Evolutionary conservation across 1,140 invertebrate species (phyloP), one percentile per base, ranked within the genome.

Genomic region (Micrasema longulum): DNA sequence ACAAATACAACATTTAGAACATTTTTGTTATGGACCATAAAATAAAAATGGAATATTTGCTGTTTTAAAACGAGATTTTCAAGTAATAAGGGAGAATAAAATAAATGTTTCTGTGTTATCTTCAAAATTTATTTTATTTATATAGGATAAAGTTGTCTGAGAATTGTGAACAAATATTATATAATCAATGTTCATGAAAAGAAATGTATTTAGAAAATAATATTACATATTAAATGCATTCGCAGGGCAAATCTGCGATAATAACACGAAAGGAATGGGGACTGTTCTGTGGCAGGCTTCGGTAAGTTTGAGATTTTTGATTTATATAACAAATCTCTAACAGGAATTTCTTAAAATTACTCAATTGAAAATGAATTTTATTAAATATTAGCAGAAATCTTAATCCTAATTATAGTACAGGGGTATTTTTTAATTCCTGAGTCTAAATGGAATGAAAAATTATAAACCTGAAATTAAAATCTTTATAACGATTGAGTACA

Each of bases 51-150:
- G n/a, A n/a, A n/a, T n/a, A n/a, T n/a, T n/a, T n/a, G n/a, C n/a
- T n/a, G n/a, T n/a, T n/a, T n/a, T n/a, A n/a, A n/a, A n/a, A n/a
- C n/a, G n/a, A n/a, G n/a, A n/a, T n/a, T n/a, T n/a, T n/a, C n/a
- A n/a, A n/a, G n/a, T n/a, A n/a, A n/a, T n/a, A 36, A 18, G 18
- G 9, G 45, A 6, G 18, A 55, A 53, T 22, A 45, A 64, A 71
- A 71, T 6, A 20, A 63, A 55, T 7, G 22, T 57, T 31, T 70
- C 35, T 43, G 47, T 75, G 60, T 72, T 75, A 75, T 75, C 70
- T 75, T 75, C 74, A 75, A 75, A 75, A 75, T 76, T 73, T 76
- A 76, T 76, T 76, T 67, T 71, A 73, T 76, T 76, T 71, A 72
- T 73, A 66, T 69, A 73, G 74, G 74, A 70, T 76, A 76, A 76